Evolutionary conservation across 1,140 invertebrate genomes (phyloP).

Genomic region (Cryptotermes secundus): DNA sequence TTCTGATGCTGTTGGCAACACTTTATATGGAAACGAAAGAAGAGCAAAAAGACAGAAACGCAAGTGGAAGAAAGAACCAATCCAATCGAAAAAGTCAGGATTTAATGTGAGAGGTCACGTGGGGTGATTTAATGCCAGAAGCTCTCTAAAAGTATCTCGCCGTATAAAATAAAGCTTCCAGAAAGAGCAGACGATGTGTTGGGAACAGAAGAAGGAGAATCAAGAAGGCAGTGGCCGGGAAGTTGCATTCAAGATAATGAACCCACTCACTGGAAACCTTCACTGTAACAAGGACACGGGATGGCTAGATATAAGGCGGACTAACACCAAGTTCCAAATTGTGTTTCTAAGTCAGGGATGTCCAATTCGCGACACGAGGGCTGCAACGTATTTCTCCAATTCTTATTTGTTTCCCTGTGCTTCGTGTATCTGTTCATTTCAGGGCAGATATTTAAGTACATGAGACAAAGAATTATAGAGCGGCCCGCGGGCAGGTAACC

Average conservation of each 20-base stretch:
- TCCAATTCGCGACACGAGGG: too few species aligned
- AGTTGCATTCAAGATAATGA: constrained; percentile 6
- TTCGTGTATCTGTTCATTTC: too few species aligned
- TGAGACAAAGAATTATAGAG: too few species aligned
- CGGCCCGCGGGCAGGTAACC: too few species aligned
- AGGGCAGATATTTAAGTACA: too few species aligned
- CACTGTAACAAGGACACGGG: neutral
- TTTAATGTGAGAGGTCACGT: neutral
- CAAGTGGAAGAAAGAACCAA: neutral
- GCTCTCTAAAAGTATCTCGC: neutral
- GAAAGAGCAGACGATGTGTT: neutral
- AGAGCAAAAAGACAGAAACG: neutral
- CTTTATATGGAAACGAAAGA: neutral
- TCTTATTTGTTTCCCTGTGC: too few species aligned
- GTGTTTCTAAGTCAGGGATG: too few species aligned
- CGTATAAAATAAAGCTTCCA: constrained; percentile 12
- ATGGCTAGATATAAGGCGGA: neutral
- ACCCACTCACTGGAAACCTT: neutral
- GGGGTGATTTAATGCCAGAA: neutral
- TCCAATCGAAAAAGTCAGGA: neutral
- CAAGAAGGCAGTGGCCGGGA: neutral
- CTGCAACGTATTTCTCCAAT: too few species aligned
- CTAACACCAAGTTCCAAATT: neutral
- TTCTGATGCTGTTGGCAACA: neutral
- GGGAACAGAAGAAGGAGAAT: neutral